These are phyloP conservation scores for Rhinoderma darwinii DNA, from an alignment of 2,113 vertebrate genomes.

Conservation along the genomic window DNA sequence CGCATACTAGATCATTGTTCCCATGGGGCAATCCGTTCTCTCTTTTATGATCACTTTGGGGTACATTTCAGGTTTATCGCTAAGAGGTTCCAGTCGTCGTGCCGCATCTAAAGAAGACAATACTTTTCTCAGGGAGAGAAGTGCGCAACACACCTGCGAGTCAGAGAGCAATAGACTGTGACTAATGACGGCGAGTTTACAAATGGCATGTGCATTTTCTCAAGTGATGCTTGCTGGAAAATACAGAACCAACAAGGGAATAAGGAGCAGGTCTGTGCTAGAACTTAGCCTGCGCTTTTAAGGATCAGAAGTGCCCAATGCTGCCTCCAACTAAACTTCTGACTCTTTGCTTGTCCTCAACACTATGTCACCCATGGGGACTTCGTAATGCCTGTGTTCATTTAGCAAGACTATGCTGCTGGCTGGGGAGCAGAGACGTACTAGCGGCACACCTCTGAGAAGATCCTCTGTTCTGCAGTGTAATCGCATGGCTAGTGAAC, in stretches of 20 bases:
- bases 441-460: neutral
- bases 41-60: constrained; percentile 29
- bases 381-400: neutral
- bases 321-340: constrained; percentile 62
- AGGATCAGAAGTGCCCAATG: constrained; percentile 76
- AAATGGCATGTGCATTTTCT: constrained; percentile 40
- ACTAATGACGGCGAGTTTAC: constrained; percentile 32
- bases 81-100: neutral
- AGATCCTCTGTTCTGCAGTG: neutral
- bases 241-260: constrained; percentile 63
- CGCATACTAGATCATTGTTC: neutral
- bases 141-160: constrained; percentile 33
- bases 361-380: constrained; percentile 21
- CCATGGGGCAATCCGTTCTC: neutral
- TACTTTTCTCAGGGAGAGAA: neutral
- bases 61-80: neutral
- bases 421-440: neutral
- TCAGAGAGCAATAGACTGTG: constrained; percentile 21
- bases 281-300: constrained; percentile 74
- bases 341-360: constrained; percentile 33
- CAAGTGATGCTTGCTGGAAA: constrained; percentile 28
- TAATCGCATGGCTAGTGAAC: neutral
- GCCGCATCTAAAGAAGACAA: neutral
- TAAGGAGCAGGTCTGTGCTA: constrained; percentile 62
- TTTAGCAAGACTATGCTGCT: constrained; percentile 19